Evolutionary conservation across 2,888 invertebrate genomes (phyloP), one percentile per base, ranked within the genome.

Genomic region (Hydrotaea cyrtoneurina): DNA sequence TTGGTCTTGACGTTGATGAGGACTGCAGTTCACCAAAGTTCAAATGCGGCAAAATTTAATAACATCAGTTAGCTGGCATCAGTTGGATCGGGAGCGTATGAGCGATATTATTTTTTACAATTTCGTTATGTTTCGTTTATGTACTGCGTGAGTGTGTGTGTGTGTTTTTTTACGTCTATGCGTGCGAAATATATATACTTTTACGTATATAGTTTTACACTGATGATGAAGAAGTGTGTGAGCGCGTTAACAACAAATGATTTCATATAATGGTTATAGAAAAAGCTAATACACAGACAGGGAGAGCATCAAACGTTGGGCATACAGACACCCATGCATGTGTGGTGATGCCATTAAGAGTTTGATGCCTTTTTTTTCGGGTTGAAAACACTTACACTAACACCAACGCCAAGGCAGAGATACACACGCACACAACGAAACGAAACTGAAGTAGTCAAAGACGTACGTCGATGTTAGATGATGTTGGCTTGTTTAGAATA

Each of bases 101-200:
- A 69, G 69, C 19, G 39, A 69, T 69, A 46, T 19, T 69, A 69
- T 43, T 69, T 64, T 62, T 62, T 46, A 43, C 46, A 69, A 39
- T 43, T 69, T 69, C 46, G n/a, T 46, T 43, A 13, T 23, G 17
- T 62, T 62, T 2, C 13, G 13, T 26, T 62, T 31, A 26, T 62
- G 17, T 23, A 5, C 15, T 5, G 2, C 7, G 57, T 23, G 26
- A 4, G 26, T 23, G 1, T 15, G 2, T 11, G 3, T 15, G 21
- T 11, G 57, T 10, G 13, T 26, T 23, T 59, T 59, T 59, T 59
- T 59, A 26, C n/a, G 66, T 36, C 43, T 66, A 66, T 26, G 39
- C 31, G 31, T 43, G 59, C 57, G 31, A 57, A 11, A 43, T 23
- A 66, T 46, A 57, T 53, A 53, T 62, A 31, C 13, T 1, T 19